A percentile compares a stretch with the other conserved stretches of the same genome.
These are phyloP conservation scores for Hyperopisus bebe DNA, from an alignment of 2,113 vertebrate species.

Conservation along the genomic window DNA sequence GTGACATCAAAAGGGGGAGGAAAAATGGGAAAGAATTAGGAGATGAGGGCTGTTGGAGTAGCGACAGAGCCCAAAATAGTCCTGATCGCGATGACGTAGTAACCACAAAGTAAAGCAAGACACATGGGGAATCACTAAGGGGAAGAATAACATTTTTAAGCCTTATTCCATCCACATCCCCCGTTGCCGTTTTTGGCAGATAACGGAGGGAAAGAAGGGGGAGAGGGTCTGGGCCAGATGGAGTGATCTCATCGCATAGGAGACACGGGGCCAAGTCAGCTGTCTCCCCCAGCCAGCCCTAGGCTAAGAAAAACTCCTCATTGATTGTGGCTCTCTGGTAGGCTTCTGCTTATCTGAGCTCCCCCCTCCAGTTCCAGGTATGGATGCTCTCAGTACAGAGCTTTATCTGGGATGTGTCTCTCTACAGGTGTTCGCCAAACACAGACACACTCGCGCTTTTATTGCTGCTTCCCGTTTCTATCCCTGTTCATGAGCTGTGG, in stretches of 20 bases:
- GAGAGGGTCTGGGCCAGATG: neutral
- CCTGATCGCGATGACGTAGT: neutral
- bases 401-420: neutral
- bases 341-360: neutral
- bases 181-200: neutral
- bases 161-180: neutral
- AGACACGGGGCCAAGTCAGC: neutral
- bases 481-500: neutral
- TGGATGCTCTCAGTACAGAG: neutral
- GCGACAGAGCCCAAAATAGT: neutral
- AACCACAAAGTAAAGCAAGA: neutral
- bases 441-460: neutral
- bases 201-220: neutral
- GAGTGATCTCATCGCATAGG: neutral
- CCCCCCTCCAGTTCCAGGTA: neutral
- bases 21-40: slow-evolving; percentile 6
- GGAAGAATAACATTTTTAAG: neutral
- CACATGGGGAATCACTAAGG: neutral
- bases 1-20: slow-evolving; percentile 13
- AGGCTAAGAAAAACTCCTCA: neutral
- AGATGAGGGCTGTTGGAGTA: neutral
- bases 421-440: neutral
- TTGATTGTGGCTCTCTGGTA: neutral
- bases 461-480: neutral
- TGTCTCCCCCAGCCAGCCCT: neutral